Base-by-base conservation (phyloP, 2,888 invertebrate genomes). In the Cephus spinipes region DNA sequence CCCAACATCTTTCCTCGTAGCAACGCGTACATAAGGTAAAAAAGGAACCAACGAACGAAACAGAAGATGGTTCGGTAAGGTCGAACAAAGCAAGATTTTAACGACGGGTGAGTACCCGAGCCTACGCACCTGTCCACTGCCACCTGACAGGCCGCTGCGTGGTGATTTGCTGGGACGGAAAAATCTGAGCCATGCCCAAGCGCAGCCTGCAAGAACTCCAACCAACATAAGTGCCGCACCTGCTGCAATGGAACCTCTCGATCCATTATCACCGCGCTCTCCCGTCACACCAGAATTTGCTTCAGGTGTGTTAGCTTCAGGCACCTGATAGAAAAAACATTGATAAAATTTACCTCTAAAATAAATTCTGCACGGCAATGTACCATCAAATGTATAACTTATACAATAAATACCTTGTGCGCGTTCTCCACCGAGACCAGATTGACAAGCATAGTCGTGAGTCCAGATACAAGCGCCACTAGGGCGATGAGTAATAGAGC, bases 1-100 rank as follows among this genome's bases (percentile, higher is more conserved):
- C 91, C 91, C 91, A 91, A 91, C 91, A 91, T 91, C 91, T 91
- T 91, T 90, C 88, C 87, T 90, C 90, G 87, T 90, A 90, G 89
- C 87, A 89, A 89, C 88, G 90, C 88, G 89, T 85, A 89, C 86
- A 87, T 87, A 87, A 89, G 86, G 87, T 88, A 89, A 87, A 87
- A 87, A 89, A 89, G 83, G 82, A 81, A 81, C 75, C 79, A 82
- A 79, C 79, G 81, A 83, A 81, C 83, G 85, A 81, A 80, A 81
- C 79, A 82, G 80, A 77, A 75, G 81, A 81, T 81, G 83, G 82
- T 81, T 79, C 84, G 84, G 36, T 68, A 68, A 69, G 32, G 30
- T 32, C 32, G 32, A 69, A 69, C 69, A 11, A 69, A 30, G 69
- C 30, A 32, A 32, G 30, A 69, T 12, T 69, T 30, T 32, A 69